Percentiles rank a stretch among this genome's conserved stretches.
phyloP scores from a whole-genome alignment of 2,797 vertebrate species.

The Rousettus madagascariensis region DNA sequence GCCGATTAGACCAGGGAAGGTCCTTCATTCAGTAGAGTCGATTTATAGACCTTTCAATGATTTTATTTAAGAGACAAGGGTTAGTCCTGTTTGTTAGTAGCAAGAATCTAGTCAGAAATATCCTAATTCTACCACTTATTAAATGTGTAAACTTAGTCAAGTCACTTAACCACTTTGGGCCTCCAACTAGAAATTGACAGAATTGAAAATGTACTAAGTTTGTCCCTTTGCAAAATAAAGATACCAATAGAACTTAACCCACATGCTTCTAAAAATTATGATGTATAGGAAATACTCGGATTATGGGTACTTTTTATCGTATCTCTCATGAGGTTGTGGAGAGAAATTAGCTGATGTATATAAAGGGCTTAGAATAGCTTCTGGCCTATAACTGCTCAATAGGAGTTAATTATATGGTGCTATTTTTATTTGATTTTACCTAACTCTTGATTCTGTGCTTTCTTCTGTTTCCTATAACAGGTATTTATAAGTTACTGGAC shows the following conservation, averaged over 20 bases:
- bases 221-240: neutral
- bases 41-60: neutral
- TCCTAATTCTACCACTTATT: neutral
- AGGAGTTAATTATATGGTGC: neutral
- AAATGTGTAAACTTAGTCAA: neutral
- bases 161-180: neutral
- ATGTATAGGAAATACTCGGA: neutral
- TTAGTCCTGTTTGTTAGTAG: neutral
- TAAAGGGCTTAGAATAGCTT: neutral
- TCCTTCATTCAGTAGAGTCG: neutral
- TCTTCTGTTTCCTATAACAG: neutral
- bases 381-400: neutral
- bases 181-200: neutral
- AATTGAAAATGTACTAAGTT: neutral
- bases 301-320: neutral
- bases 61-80: neutral
- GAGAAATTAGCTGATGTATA: neutral
- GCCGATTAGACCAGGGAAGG: neutral
- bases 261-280: neutral
- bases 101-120: neutral
- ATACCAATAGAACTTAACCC: neutral
- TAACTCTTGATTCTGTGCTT: neutral
- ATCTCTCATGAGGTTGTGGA: neutral
- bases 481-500: neutral
- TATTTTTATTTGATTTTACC: neutral